Evolutionary conservation across 2,113 vertebrate species (phyloP).

Genomic region (Melanerpes formicivorus): DNA sequence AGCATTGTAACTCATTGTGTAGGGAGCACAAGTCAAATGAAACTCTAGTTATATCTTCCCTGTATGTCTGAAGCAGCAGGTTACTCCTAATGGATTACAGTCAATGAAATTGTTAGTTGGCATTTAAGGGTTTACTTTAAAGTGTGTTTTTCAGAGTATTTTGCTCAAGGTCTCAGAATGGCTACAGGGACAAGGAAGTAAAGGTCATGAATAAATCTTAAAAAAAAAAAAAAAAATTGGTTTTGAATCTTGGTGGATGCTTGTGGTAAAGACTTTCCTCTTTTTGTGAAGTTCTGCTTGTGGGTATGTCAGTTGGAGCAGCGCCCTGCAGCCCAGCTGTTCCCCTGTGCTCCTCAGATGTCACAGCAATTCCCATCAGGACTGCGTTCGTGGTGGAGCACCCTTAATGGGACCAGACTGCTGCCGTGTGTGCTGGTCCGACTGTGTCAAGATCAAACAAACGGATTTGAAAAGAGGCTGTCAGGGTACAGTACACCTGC

Average conservation of each 20-base stretch:
- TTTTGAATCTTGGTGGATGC: background rate
- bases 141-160: background rate
- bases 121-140: background rate
- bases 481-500: fast-evolving
- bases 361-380: background rate
- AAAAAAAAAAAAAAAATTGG: background rate
- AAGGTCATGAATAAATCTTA: background rate
- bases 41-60: background rate
- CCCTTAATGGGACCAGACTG: background rate
- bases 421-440: background rate
- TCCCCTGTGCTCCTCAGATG: background rate
- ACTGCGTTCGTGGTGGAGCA: fast-evolving
- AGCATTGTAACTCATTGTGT: background rate
- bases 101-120: background rate
- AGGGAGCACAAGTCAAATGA: background rate
- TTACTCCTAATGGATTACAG: background rate
- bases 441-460: background rate
- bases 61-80: background rate
- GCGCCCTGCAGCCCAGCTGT: background rate
- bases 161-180: background rate
- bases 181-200: background rate
- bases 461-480: background rate
- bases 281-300: background rate
- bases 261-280: background rate
- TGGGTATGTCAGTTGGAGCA: background rate